Base-by-base conservation (phyloP, 1,140 invertebrate species). In the Arion vulgaris region DNA sequence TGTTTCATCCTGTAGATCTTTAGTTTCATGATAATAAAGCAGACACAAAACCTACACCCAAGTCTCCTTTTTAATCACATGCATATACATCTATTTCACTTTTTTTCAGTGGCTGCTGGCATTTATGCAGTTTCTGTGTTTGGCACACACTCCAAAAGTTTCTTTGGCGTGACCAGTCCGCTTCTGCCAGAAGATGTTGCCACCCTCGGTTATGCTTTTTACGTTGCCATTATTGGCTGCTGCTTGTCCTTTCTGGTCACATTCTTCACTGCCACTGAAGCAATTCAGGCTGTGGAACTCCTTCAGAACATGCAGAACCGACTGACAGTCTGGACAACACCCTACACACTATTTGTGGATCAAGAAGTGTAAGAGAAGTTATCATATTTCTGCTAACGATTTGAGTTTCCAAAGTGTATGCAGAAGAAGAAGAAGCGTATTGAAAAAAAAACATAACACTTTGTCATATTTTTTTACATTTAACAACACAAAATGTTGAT, bases 291-390 rank as follows among this genome's bases (percentile, higher is more conserved):
- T 32, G 83, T 77, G 32, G 83, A 81, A 13, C 26, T 86, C 28
- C 66, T 86, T 51, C 76, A 57, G 28, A 86, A 86, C 73, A 84
- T 86, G 83, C 83, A 84, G 69, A 74, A 84, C 45, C 80, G 85
- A 0, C 38, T 86, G 9, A 84, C 85, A 9, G 81, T 84, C 0
- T 84, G 83, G 83, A 83, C 76, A 49, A 83, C 83, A 0, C 83
- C 80, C 15, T 86, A 86, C 68, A 86, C 83, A 4, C 83, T 86
- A 19, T 86, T 86, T 71, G 77, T 86, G 0, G 83, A 86, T 41
- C 85, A 86, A 78, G 85, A 86, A 32, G 41, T 62, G 45, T 49
- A 19, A 49, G 45, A 49, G n/a, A n/a, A n/a, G n/a, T n/a, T n/a
- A n/a, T n/a, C n/a, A n/a, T n/a, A n/a, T n/a, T n/a, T n/a, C n/a